Evolutionary conservation across 2,797 vertebrate genomes (phyloP), one percentile per base, ranked within the genome.

Genomic region (Austrolebias charrua): DNA sequence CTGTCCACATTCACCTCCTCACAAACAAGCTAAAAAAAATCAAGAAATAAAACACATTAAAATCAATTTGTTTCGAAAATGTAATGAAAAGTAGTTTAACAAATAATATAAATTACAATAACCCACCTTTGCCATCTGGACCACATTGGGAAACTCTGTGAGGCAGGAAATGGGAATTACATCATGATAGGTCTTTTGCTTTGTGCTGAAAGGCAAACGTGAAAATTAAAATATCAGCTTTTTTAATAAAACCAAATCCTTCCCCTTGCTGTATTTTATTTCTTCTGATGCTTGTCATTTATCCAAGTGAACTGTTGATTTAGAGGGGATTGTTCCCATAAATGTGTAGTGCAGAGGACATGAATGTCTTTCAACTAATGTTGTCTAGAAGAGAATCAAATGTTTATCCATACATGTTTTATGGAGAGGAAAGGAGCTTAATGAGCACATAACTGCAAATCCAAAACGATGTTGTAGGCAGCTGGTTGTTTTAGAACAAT

Each of bases 101-200:
- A 42, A 0, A 16, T 13, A 20, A 42, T 19, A 1, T 24, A 13
- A 16, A n/a, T 0, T 4, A 50, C 60, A 54, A 20, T 6, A 53
- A 2, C 88, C 73, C 80, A 96, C 97, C 96, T 99, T 98, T 72
- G 97, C 95, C 97, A 98, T 99, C 90, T 99, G 97, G 66, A 98
- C 92, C 65, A 98, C 94, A 0, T 98, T 99, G 71, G 97, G 97
- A 83, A 98, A 99, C 86, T 98, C 97, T 0, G 96, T 98, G 78
- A 99, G 93, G 88, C 97, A 98, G 90, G 97, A 98, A 84, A 99
- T 98, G 61, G 97, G 97, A 75, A 99, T 98, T 79, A 98, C 95
- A 0, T 99, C 97, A 0, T 99, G 96, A 87, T 95, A 80, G 0
- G 96, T 98, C 91, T 94, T 96, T 69, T 93, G 28, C 56, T 94